phyloP scores from a whole-genome alignment of 2,888 invertebrate genomes.

The Neuroscelio doddi region DNA sequence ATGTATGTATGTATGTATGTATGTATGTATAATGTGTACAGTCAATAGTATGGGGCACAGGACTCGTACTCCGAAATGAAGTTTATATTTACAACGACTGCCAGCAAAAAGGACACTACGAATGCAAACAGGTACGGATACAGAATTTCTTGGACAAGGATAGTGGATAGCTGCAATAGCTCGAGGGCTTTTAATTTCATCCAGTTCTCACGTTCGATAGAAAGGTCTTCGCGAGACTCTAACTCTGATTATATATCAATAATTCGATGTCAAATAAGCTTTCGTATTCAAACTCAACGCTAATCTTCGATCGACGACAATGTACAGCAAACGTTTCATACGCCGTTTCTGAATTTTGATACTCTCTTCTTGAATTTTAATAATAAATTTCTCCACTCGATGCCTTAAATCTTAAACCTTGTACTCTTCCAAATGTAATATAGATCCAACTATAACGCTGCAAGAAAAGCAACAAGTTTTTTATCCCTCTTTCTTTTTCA shows the following conservation, averaged over 20 bases:
- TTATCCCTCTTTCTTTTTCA: conserved; percentile 11
- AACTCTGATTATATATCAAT: conserved; percentile 42
- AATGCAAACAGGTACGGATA: conserved; percentile 47
- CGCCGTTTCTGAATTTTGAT: conserved; percentile 39
- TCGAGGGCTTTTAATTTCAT: conserved; percentile 48
- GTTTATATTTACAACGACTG: conserved; percentile 47
- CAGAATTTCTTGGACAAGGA: conserved; percentile 43
- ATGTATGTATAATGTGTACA: conserved; percentile 34
- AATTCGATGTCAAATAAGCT: conserved; percentile 44
- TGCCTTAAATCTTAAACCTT: conserved; percentile 33
- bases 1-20: conserved; percentile 31
- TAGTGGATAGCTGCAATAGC: conserved; percentile 41
- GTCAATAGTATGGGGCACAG: conserved; percentile 26
- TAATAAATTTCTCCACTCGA: conserved; percentile 38
- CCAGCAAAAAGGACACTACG: conserved; percentile 42
- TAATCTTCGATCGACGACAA: conserved; percentile 25
- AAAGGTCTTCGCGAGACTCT: conserved; percentile 36
- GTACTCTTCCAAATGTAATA: conserved; percentile 21
- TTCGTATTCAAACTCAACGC: conserved; percentile 38
- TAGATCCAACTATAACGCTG: conserved; percentile 17
- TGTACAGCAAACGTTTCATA: conserved; percentile 36
- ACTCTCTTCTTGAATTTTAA: conserved; percentile 25
- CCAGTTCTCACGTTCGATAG: conserved; percentile 48
- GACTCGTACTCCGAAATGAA: conserved; percentile 41
- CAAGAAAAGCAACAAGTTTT: conserved; percentile 23